phyloP scores from a whole-genome alignment of 2,888 invertebrate genomes.

The Panorpa germanica region DNA sequence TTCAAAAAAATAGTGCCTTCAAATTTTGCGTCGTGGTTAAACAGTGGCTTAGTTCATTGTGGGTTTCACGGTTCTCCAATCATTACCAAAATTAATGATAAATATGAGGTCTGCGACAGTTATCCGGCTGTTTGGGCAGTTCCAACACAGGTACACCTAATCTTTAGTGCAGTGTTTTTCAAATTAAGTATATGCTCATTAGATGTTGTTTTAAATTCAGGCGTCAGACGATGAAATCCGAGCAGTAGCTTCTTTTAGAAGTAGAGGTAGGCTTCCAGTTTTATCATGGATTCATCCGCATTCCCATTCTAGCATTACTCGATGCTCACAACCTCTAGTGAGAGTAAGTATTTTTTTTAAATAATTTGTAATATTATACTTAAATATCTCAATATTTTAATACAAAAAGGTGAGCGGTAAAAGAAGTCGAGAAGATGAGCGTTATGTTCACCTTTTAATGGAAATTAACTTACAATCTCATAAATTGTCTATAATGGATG shows the following conservation, averaged over 20 bases:
- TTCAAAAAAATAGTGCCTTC: no score
- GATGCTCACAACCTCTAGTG: conserved; percentile 92
- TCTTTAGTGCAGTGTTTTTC: no score
- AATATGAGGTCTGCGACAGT: conserved; percentile 87
- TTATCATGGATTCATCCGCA: conserved; percentile 97
- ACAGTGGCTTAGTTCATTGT: no score
- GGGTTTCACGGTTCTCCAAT: no score
- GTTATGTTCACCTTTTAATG: conserved; percentile 87
- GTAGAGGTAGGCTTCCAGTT: conserved; percentile 70
- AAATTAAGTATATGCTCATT: no score
- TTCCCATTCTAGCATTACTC: conserved; percentile 86
- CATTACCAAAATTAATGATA: conserved; percentile 84
- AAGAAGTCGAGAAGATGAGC: conserved; percentile 73
- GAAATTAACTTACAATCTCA: conserved; percentile 96
- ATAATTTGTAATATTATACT: conserved; percentile 6
- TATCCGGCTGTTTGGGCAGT: conserved; percentile 93
- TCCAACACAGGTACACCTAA: conserved; percentile 72
- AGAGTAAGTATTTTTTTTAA: conserved; percentile 37
- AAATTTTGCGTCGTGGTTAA: no score
- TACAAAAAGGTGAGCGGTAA: conserved; percentile 59
- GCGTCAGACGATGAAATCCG: no score
- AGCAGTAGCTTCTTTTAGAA: no score
- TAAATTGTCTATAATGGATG: conserved; percentile 96
- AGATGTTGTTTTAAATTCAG: no score
- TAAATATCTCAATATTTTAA: conserved; percentile 5